phyloP scores from a whole-genome alignment of 2,888 invertebrate genomes.

The Trissolcus japonicus region DNA sequence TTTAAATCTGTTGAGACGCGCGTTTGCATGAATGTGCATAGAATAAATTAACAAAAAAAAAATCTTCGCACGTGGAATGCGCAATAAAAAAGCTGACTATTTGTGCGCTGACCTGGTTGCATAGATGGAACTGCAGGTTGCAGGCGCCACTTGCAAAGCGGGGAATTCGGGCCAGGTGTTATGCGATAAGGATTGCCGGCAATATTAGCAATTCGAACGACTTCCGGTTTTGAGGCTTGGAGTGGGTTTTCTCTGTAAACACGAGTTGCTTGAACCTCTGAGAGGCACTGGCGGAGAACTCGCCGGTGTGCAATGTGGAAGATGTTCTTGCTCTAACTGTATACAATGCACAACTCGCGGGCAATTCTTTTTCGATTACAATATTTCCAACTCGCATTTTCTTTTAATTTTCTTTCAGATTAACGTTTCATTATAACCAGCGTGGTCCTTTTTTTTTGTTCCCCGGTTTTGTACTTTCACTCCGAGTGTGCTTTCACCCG shows the following conservation, averaged over 20 bases:
- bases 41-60: constrained; percentile 25
- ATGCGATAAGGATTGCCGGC: constrained; percentile 64
- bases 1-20: neutral
- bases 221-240: constrained; percentile 66
- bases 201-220: constrained; percentile 73
- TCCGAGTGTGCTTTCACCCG: constrained; percentile 26
- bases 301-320: constrained; percentile 32
- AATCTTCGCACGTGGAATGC: constrained; percentile 5
- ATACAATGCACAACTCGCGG: constrained; percentile 41
- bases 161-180: constrained; percentile 68
- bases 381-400: constrained; percentile 38
- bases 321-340: constrained; percentile 39
- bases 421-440: constrained; percentile 29
- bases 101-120: constrained; percentile 33
- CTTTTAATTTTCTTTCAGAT: constrained; percentile 4
- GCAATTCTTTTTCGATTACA: constrained; percentile 12
- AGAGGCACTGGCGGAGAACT: constrained; percentile 58
- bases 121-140: constrained; percentile 17
- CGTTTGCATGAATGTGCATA: constrained; percentile 7
- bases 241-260: constrained; percentile 57
- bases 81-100: constrained; percentile 21
- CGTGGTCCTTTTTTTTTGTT: constrained; percentile 9
- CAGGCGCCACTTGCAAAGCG: constrained; percentile 42
- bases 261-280: constrained; percentile 69
- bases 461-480: constrained; percentile 33